A percentile compares a stretch with the other conserved stretches of the same genome.
phyloP scores from a whole-genome alignment of 1,140 invertebrate species.

The Brachionus paranguensis region DNA sequence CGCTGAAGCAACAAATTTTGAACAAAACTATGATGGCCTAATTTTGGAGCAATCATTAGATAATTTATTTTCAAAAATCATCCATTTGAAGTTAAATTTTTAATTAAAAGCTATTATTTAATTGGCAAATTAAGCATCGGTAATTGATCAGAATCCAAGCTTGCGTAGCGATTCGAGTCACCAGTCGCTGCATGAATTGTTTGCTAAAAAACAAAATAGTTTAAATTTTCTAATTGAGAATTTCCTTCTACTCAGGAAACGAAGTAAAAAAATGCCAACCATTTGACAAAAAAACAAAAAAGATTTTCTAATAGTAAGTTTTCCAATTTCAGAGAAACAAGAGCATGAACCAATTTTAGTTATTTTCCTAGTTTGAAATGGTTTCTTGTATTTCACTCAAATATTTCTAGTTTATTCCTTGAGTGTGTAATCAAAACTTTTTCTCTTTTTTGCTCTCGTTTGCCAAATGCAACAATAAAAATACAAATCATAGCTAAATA shows the following conservation, averaged over 20 bases:
- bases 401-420: slow-evolving; percentile 36
- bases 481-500: slow-evolving; percentile 3
- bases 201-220: not conserved
- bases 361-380: slow-evolving; percentile 3
- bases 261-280: not conserved
- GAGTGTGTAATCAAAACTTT: slow-evolving; percentile 21
- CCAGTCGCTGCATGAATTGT: not conserved
- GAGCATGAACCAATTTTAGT: slow-evolving; percentile 29
- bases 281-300: not conserved
- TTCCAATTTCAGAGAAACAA: slow-evolving; percentile 21
- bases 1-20: not conserved
- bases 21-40: not conserved
- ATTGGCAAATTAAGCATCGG: not conserved
- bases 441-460: not conserved
- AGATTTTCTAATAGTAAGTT: not conserved
- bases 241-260: not conserved
- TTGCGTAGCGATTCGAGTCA: not conserved
- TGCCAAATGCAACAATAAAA: slow-evolving; percentile 1
- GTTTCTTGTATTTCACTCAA: slow-evolving; percentile 20
- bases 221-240: not conserved
- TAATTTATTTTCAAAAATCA: not conserved
- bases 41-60: not conserved
- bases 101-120: not conserved
- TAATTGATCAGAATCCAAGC: not conserved
- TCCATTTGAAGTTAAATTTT: not conserved